Conservation (phyloP, 2,113 vertebrate genomes). For the Vulpes vulpes region DNA sequence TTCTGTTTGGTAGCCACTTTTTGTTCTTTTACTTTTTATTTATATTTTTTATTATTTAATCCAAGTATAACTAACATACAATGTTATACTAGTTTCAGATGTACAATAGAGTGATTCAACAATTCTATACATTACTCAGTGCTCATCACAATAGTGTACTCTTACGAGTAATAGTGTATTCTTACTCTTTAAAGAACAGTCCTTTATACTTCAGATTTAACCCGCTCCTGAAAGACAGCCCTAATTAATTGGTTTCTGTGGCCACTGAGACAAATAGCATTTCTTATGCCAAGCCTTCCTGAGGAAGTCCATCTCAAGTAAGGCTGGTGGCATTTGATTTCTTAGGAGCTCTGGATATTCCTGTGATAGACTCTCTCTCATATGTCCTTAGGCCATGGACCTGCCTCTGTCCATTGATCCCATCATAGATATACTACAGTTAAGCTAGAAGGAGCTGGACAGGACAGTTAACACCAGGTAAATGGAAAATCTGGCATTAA, state of each 20-base stretch:
- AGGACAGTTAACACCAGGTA: conserved; percentile 87
- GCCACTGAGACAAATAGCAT: conserved; percentile 52
- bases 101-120: background rate
- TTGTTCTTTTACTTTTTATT: background rate
- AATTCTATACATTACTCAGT: background rate
- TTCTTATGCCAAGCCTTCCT: conserved; percentile 71
- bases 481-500: conserved; percentile 84
- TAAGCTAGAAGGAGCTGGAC: conserved; percentile 93
- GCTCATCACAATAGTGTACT: background rate
- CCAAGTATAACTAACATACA: background rate
- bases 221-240: conserved; percentile 92
- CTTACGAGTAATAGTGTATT: too few relatives aligned
- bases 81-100: background rate
- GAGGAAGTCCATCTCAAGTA: conserved; percentile 68
- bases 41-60: background rate
- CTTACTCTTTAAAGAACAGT: conserved; percentile 84
- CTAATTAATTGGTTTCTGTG: conserved; percentile 83
- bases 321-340: conserved; percentile 85
- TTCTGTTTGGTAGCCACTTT: background rate
- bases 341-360: conserved; percentile 78
- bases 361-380: background rate
- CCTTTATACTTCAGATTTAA: conserved; percentile 94
- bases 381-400: background rate
- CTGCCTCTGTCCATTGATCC: conserved; percentile 70
- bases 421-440: conserved; percentile 91